Conservation (phyloP, 2,797 vertebrate species). For the Pagetopsis macropterus region DNA sequence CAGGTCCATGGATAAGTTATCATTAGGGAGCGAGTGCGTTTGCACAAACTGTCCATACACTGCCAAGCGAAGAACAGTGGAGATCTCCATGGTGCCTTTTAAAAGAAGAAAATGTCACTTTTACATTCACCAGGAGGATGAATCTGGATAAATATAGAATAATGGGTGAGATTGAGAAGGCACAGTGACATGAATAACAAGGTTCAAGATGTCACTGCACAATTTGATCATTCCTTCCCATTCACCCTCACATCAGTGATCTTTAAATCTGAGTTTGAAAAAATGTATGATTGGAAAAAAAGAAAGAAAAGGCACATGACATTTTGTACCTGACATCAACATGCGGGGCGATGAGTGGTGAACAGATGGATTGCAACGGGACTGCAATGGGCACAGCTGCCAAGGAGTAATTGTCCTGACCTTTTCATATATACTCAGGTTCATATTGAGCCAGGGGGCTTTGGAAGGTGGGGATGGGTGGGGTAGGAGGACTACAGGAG, state of each 20-base stretch:
- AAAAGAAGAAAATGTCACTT: conserved; percentile 27
- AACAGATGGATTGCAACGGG: conserved; percentile 54
- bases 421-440: conserved; percentile 51
- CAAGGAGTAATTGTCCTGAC: conserved; percentile 58
- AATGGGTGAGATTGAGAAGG: conserved; percentile 13
- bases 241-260: not conserved
- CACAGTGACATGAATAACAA: conserved; percentile 16
- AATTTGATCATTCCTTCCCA: not conserved
- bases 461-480: not conserved
- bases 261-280: not conserved
- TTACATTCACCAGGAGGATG: conserved; percentile 20
- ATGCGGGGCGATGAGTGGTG: conserved; percentile 8
- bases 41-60: conserved; percentile 50
- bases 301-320: not conserved
- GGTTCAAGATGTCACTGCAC: not conserved
- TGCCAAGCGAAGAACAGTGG: conserved; percentile 45
- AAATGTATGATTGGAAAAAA: not conserved
- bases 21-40: conserved; percentile 62
- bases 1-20: conserved; percentile 65
- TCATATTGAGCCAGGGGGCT: conserved; percentile 21
- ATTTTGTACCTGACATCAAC: conserved; percentile 20
- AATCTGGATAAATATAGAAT: conserved; percentile 4
- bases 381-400: conserved; percentile 55
- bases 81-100: conserved; percentile 2
- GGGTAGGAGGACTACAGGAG: not conserved